Percentiles rank a stretch among this genome's conserved stretches.
Conservation (phyloP, 2,113 vertebrate genomes). For the Megaceryle maxima region DNA sequence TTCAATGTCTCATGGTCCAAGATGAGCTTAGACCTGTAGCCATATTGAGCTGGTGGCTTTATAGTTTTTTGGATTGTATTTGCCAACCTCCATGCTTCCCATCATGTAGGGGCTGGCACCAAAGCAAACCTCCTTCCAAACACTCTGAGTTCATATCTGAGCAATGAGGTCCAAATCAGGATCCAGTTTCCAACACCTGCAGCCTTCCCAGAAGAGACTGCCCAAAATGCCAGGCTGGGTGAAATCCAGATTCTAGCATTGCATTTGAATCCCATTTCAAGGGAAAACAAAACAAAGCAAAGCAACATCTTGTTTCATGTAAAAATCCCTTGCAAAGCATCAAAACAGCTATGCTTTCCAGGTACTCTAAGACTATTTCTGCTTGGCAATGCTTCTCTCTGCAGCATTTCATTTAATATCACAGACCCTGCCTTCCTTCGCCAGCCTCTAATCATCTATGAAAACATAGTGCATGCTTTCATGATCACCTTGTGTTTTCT, state of each 20-base stretch:
- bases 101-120: background rate
- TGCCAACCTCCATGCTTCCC: background rate
- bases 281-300: slow-evolving; percentile 16
- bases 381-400: background rate
- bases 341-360: background rate
- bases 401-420: slow-evolving; percentile 22
- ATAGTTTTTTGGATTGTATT: background rate
- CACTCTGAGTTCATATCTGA: background rate
- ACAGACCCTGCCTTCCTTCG: background rate
- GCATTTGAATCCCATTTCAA: background rate
- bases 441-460: background rate
- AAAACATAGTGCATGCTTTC: background rate
- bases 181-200: background rate
- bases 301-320: slow-evolving; percentile 5
- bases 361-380: background rate
- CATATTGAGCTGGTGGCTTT: background rate
- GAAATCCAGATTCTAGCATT: background rate
- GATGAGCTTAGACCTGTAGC: background rate
- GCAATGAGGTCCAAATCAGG: background rate
- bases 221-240: background rate
- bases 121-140: background rate
- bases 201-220: background rate
- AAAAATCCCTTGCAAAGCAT: slow-evolving; percentile 9
- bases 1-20: background rate
- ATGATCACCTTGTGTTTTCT: background rate